These are phyloP conservation scores for Eurytoma adleriae DNA, from an alignment of 2,888 invertebrate species.

Conservation along the genomic window DNA sequence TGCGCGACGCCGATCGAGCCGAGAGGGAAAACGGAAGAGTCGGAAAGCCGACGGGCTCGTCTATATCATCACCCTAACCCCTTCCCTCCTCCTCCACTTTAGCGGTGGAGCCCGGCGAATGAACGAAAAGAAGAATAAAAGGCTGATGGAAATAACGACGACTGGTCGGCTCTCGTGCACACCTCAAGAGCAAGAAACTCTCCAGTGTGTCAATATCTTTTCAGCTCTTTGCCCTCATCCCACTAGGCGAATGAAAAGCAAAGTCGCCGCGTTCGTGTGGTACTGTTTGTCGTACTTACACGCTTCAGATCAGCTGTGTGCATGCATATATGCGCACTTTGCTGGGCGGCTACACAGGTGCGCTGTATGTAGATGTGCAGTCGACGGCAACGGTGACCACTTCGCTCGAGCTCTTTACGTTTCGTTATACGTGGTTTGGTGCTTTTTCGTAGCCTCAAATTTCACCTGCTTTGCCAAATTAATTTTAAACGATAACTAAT, in stretches of 20 bases:
- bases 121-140: constrained; percentile 11
- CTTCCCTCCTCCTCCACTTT: neutral
- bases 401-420: no score
- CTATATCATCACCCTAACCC: neutral
- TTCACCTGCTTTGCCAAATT: no score
- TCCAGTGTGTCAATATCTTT: constrained; percentile 30
- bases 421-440: no score
- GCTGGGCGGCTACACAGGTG: no score
- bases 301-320: neutral
- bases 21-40: neutral
- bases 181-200: constrained; percentile 37
- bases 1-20: neutral
- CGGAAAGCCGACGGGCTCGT: constrained; percentile 4
- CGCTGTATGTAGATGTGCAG: no score
- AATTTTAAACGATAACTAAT: no score
- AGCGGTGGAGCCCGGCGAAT: neutral
- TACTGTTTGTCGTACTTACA: neutral
- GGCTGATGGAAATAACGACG: constrained; percentile 3
- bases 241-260: constrained; percentile 33
- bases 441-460: no score
- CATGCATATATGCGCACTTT: neutral
- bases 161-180: constrained; percentile 1
- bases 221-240: neutral
- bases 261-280: neutral
- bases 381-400: no score